A percentile compares a stretch with the other conserved stretches of the same genome.
Conservation (phyloP, 2,113 vertebrate genomes). For the Nannobrachium achirus region DNA sequence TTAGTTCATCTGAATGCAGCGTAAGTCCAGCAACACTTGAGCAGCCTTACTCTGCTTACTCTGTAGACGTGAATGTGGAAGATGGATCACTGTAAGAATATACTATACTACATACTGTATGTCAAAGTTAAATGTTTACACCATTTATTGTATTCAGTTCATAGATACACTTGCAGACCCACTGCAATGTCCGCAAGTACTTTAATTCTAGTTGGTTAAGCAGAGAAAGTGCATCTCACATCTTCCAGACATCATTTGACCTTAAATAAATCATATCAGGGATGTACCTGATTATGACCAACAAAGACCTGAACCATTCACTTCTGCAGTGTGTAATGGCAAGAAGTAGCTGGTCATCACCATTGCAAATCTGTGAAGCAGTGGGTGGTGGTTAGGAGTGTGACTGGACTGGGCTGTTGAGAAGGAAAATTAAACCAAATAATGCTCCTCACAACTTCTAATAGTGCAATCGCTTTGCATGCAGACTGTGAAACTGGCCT, state of each 20-base stretch:
- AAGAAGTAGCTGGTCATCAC: conserved; percentile 3
- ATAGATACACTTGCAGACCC: neutral
- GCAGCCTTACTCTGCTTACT: neutral
- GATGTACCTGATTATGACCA: too few species aligned
- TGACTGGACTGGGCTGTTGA: neutral
- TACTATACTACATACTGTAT: neutral
- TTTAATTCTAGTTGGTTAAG: neutral
- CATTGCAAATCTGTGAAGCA: neutral
- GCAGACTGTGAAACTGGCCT: conserved; percentile 47
- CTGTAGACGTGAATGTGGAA: conserved; percentile 4
- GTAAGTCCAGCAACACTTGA: conserved; percentile 8
- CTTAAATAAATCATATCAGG: too few species aligned
- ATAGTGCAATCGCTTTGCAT: conserved; percentile 26
- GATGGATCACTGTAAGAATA: neutral
- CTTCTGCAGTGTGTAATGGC: neutral
- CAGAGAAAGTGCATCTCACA: neutral
- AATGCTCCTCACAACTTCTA: neutral
- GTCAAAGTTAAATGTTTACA: neutral
- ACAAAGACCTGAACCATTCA: too few species aligned
- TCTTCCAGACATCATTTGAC: too few species aligned
- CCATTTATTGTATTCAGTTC: neutral
- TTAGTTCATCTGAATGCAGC: conserved; percentile 1
- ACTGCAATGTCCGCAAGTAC: neutral
- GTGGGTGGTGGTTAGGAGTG: neutral
- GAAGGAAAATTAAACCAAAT: conserved; percentile 11